Conservation (phyloP, 2,113 vertebrate species). For the Halcyon senegalensis region DNA sequence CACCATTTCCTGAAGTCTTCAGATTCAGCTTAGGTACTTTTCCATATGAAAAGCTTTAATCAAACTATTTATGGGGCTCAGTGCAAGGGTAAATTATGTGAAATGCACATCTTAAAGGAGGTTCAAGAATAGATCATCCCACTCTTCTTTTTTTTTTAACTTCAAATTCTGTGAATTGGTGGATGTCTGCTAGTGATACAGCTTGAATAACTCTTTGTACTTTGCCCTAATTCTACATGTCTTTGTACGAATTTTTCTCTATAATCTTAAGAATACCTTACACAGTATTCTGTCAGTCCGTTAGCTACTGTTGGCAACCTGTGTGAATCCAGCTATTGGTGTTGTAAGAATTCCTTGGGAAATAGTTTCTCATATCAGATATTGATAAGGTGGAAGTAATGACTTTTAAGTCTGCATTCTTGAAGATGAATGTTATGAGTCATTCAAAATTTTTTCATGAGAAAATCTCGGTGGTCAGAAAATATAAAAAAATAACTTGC, state of each 20-base stretch:
- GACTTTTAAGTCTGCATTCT: background rate
- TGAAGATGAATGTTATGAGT: background rate
- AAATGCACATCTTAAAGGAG: background rate
- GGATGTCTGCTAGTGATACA: conserved; percentile 23
- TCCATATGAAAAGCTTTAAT: conserved; percentile 22
- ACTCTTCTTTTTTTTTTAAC: background rate
- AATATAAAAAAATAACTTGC: background rate
- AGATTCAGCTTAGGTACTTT: background rate
- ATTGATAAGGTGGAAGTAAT: background rate
- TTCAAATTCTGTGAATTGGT: conserved; percentile 14
- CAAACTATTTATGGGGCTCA: background rate
- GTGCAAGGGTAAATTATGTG: conserved; percentile 28
- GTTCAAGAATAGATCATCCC: conserved; percentile 41
- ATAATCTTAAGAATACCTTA: conserved; percentile 48
- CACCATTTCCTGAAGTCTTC: background rate
- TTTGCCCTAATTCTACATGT: conserved; percentile 45
- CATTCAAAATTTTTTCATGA: background rate
- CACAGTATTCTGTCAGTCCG: background rate
- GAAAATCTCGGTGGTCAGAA: background rate
- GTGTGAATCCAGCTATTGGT: background rate
- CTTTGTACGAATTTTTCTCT: conserved; percentile 54
- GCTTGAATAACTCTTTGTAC: conserved; percentile 43
- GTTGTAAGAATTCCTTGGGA: background rate
- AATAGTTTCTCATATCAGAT: background rate
- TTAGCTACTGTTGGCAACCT: background rate